Base-by-base conservation (phyloP, 2,888 invertebrate species). In the Cheilosia soror region DNA sequence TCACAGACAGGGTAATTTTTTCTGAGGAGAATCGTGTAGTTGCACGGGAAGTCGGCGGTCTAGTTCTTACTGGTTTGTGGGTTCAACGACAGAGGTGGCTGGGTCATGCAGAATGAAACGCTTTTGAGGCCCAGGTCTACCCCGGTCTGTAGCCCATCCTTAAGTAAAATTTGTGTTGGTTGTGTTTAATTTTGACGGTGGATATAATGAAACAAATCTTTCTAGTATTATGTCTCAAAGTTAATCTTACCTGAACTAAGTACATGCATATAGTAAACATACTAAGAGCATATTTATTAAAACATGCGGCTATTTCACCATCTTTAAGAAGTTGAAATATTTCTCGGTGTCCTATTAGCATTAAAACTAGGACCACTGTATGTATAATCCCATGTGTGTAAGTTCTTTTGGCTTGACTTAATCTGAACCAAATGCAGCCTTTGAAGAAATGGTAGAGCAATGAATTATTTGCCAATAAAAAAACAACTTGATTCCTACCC, bases 221-320 rank as follows among this genome's bases (percentile, higher is more conserved):
- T 20, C 20, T 20, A 20, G 20, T 33, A 33, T 33, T 33, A 7
- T 3, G 33, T 9, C 9, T 37, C 9, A 37, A 37, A 37, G 9
- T 37, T 37, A 62, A 29, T 31, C 60, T 58, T 53, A 81, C 81
- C 77, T 69, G 69, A 11, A 76, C 5, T 1, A 53, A 9, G 25
- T 76, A 76, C 9, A 65, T 15, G 5, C 9, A 4, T n/a, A 81
- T 42, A 2, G 63, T 44, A 20, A 81, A 44, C 25, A 76, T 51
- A n/a, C 68, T 69, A 0, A 69, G 25, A 4, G 62, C 15, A 57
- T 76, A 81, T 11, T 27, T 15, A 9, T 51, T 63, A 31, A 33
- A 79, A 25, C 55, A 37, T 68, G 68, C 15, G 20, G 37, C 7
- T n/a, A 62, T 27, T 55, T 69, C 31, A 6, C 62, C 62, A 7